These are phyloP conservation scores for Dicycla oo DNA, from an alignment of 2,888 invertebrate species.

Conservation along the genomic window DNA sequence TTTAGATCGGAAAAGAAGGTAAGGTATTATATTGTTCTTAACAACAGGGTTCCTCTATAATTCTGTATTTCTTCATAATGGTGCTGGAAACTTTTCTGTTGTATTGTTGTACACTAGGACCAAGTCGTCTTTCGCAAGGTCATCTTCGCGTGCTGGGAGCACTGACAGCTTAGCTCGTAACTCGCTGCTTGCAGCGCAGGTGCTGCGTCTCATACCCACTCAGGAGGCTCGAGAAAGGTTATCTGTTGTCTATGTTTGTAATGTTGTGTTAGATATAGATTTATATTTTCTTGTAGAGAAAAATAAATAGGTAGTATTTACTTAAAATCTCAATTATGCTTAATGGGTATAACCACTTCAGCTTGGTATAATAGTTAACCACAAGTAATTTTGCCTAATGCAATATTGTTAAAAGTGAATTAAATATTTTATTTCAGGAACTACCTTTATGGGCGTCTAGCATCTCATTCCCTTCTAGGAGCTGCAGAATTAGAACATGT, in stretches of 20 bases:
- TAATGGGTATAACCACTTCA: constrained; percentile 15
- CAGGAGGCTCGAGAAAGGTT: constrained; percentile 95
- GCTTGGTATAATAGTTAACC: constrained; percentile 7
- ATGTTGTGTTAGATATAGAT: constrained; percentile 13
- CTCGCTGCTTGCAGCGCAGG: constrained; percentile 94
- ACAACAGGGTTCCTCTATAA: constrained; percentile 8
- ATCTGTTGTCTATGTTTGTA: constrained; percentile 42
- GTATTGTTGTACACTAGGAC: constrained; percentile 73
- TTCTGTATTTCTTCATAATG: constrained; percentile 39
- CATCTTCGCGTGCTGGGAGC: constrained; percentile 86
- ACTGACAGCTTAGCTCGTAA: constrained; percentile 93
- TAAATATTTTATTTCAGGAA: constrained; percentile 89
- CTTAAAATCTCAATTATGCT: constrained; percentile 6
- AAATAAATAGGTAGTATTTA: not conserved
- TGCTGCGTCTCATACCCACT: constrained; percentile 95
- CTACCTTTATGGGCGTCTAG: constrained; percentile 94
- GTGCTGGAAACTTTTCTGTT: constrained; percentile 47
- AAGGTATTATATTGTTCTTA: constrained; percentile 18
- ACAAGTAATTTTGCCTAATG: not conserved
- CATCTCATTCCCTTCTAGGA: constrained; percentile 95
- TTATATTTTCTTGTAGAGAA: constrained; percentile 1
- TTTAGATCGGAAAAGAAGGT: constrained; percentile 86
- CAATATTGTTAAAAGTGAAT: constrained; percentile 6
- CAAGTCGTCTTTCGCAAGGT: constrained; percentile 84
- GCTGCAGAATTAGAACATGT: constrained; percentile 96